Conservation (phyloP, 2,888 invertebrate species). For the Mechanitis mazaeus region DNA sequence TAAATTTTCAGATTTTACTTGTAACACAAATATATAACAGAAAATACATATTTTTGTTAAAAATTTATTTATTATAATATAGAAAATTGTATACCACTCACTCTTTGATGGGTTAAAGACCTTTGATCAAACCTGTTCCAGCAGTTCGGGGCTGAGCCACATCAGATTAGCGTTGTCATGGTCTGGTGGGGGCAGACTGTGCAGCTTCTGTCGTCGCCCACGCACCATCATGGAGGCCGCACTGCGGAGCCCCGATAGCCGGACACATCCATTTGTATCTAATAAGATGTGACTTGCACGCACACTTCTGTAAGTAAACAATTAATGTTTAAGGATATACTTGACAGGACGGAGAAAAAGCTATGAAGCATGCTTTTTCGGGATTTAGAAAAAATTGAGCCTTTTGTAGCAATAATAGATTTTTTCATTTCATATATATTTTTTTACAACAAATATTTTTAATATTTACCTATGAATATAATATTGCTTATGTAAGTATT, state of each 20-base stretch:
- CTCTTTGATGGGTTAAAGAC: not conserved
- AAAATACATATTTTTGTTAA: no score
- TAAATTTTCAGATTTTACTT: not conserved
- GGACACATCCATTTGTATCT: constrained; percentile 82
- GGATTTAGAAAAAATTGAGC: no score
- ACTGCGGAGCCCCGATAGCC: constrained; percentile 87
- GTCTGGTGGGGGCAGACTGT: constrained; percentile 85
- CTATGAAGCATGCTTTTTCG: no score
- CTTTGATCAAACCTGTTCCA: constrained; percentile 81
- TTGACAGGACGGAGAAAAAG: constrained; percentile 7
- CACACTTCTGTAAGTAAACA: constrained; percentile 79
- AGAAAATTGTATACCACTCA: no score
- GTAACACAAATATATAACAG: no score
- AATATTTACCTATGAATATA: constrained; percentile 85
- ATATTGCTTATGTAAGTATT: constrained; percentile 89
- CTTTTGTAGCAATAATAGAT: no score
- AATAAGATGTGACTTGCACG: constrained; percentile 90
- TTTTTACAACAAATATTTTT: no score
- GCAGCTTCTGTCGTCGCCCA: constrained; percentile 83
- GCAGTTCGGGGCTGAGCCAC: constrained; percentile 94
- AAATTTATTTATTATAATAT: no score
- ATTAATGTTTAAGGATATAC: constrained; percentile 17
- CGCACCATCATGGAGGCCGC: constrained; percentile 84
- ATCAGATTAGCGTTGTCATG: constrained; percentile 82
- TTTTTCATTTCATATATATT: no score